Evolutionary conservation across 2,113 vertebrate species (phyloP), one percentile per base, ranked within the genome.

Genomic region (Lepus timidus): DNA sequence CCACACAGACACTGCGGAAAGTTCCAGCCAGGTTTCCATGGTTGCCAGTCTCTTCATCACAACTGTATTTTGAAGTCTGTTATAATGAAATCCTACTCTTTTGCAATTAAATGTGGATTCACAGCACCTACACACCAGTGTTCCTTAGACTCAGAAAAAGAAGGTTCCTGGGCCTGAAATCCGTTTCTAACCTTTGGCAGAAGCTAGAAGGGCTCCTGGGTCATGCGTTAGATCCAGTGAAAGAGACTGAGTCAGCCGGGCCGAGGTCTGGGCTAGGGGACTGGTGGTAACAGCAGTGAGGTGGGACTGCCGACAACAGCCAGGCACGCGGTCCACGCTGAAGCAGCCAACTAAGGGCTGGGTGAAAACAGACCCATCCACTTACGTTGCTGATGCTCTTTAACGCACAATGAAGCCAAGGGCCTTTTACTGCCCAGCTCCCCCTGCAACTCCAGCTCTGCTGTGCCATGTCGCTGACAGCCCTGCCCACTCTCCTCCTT

Each of bases 11-110:
- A 82, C 39, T 23, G 58, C 11, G 39, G 64, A 70, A 83, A 95
- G 33, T 86, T 87, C 81, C 23, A 85, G 58, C 27, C 83, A 85
- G 36, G 81, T 89, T 95, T 90, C 96, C 76, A 94, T 94, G 93
- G 86, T 71, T 91, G 94, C 91, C 86, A 85, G 62, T n/a, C 58
- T 91, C 81, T 87, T 65, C 36, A 80, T 62, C n/a, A 93, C 64
- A 94, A 64, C 4, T 68, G 20, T 92, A 73, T 51, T 92, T 90
- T 85, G 25, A 92, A 82, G 80, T 90, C 71, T 4, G 2, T 83
- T 83, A 61, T 65, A 74, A 93, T 74, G 36, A 76, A 94, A 49
- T 85, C 33, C 44, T 78, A 36, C 64, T 94, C 23, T 83, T 61
- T 75, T 95, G 62, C 36, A 94, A 91, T 89, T 61, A 95, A 94